Percentiles rank a stretch among this genome's conserved stretches.
phyloP scores from a whole-genome alignment of 1,140 invertebrate species.

The Stenopsyche tienmushanensis region DNA sequence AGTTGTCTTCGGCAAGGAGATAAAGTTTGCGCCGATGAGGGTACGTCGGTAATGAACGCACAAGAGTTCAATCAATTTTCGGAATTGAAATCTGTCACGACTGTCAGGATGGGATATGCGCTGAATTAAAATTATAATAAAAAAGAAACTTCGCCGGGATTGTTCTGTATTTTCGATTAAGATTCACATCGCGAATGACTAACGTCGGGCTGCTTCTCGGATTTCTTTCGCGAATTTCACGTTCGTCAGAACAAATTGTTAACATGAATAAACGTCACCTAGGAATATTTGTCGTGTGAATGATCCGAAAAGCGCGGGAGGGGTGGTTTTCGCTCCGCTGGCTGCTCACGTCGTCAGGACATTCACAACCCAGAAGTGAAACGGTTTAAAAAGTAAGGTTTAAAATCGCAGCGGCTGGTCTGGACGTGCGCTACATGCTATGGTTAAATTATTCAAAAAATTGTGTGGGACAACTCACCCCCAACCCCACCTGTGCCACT shows the following conservation, averaged over 20 bases:
- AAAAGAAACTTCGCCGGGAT: too few species aligned
- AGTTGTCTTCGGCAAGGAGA: too few species aligned
- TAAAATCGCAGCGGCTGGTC: conserved; percentile 33
- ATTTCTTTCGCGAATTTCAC: conserved; percentile 2
- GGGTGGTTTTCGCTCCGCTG: conserved; percentile 18
- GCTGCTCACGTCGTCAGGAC: conserved; percentile 10
- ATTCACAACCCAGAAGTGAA: too few species aligned
- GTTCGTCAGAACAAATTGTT: conserved; percentile 13
- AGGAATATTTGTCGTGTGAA: conserved; percentile 7
- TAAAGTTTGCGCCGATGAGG: background rate
- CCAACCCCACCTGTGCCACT: background rate
- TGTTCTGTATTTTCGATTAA: conserved; percentile 1
- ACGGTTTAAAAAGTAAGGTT: conserved; percentile 27
- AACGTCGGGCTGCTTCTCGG: background rate
- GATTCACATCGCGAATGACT: background rate
- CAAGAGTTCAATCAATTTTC: too few species aligned
- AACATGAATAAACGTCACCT: conserved; percentile 18
- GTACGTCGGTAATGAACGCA: too few species aligned
- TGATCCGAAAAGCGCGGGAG: conserved; percentile 17
- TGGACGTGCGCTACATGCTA: conserved; percentile 28
- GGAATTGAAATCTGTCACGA: too few species aligned
- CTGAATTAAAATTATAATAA: too few species aligned
- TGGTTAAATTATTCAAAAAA: conserved; percentile 40
- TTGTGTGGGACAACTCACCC: conserved; percentile 13
- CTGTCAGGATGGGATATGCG: too few species aligned